A percentile compares a stretch with the other conserved stretches of the same genome.
phyloP scores from a whole-genome alignment of 2,113 vertebrate species.

The Crotalus helleri region DNA sequence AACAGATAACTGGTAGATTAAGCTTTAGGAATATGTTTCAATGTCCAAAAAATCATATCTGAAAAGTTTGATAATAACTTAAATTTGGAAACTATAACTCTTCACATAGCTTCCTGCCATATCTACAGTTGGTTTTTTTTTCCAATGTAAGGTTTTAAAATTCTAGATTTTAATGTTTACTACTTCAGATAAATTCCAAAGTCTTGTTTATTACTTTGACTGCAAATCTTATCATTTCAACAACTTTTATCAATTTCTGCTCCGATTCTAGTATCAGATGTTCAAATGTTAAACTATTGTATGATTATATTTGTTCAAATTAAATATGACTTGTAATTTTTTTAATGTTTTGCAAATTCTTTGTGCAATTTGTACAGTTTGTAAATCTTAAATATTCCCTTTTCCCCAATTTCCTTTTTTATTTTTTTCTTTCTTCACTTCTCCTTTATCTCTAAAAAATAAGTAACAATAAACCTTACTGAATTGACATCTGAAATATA shows the following conservation, averaged over 20 bases:
- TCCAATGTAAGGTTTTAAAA: not conserved
- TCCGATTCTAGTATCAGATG: not conserved
- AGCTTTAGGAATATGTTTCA: not conserved
- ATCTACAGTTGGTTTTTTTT: not conserved
- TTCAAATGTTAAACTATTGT: not conserved
- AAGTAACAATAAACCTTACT: not conserved
- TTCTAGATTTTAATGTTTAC: not conserved
- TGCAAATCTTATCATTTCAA: not conserved
- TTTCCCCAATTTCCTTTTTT: not conserved
- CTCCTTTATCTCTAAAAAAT: not conserved
- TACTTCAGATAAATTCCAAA: not conserved
- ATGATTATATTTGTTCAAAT: not conserved
- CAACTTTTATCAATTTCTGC: not conserved
- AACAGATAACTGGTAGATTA: not conserved
- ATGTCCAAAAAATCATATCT: not conserved
- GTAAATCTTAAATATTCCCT: not conserved
- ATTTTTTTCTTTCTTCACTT: not conserved
- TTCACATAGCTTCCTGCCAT: not conserved
- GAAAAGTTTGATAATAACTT: not conserved
- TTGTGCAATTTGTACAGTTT: not conserved
- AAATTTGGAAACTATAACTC: not conserved
- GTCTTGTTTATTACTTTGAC: not conserved
- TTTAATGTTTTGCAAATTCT: not conserved
- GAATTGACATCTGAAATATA: not conserved
- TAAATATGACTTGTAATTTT: not conserved